These are phyloP conservation scores for Caenorhabditis sp. DNA, from an alignment of 2,888 invertebrate genomes.

Conservation along the genomic window DNA sequence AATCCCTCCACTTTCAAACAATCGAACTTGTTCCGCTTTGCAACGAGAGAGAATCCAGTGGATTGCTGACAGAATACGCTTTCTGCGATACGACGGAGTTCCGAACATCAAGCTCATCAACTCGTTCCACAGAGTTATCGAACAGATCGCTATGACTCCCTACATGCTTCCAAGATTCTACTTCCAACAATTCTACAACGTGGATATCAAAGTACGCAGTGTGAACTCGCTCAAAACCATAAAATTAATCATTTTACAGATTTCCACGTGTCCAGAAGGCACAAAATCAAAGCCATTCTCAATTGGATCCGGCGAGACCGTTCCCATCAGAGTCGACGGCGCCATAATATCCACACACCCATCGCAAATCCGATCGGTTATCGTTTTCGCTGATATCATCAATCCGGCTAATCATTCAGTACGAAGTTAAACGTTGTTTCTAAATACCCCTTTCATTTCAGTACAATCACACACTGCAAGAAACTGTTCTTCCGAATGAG, in stretches of 20 bases:
- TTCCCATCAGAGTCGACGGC: slow-evolving; percentile 60
- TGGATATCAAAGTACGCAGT: slow-evolving; percentile 60
- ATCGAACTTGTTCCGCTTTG: slow-evolving; percentile 28
- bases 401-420: slow-evolving; percentile 19
- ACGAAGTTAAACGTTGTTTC: background rate
- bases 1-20: slow-evolving; percentile 29
- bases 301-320: slow-evolving; percentile 27
- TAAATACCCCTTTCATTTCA: slow-evolving; percentile 10
- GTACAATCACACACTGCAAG: slow-evolving; percentile 20
- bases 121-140: slow-evolving; percentile 21
- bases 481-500: slow-evolving; percentile 49
- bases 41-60: slow-evolving; percentile 43
- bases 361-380: slow-evolving; percentile 26
- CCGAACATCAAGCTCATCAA: slow-evolving; percentile 43
- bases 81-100: slow-evolving; percentile 6
- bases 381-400: slow-evolving; percentile 45
- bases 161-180: slow-evolving; percentile 59
- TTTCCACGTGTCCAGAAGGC: slow-evolving; percentile 51
- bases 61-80: slow-evolving; percentile 9
- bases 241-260: slow-evolving; percentile 19
- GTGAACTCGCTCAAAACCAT: background rate
- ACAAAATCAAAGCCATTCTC: slow-evolving; percentile 21
- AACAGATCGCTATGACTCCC: slow-evolving; percentile 47
- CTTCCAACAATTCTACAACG: slow-evolving; percentile 58
- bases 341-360: slow-evolving; percentile 52